Evolutionary conservation across 2,888 invertebrate genomes (phyloP).

Genomic region (Cosmia trapezina): DNA sequence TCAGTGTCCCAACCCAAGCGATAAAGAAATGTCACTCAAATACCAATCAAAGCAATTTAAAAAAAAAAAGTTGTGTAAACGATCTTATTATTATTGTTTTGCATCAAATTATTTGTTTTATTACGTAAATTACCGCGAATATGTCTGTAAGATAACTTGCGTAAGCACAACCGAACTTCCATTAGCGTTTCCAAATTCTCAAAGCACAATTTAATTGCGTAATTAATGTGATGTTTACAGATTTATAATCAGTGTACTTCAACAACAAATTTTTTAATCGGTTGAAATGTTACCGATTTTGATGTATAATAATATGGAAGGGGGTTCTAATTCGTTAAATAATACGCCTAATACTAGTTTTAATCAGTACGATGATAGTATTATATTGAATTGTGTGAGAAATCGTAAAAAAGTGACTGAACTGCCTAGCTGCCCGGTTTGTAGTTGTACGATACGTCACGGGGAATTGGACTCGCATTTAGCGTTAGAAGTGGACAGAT

Average conservation of each 20-base stretch:
- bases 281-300: slow-evolving; percentile 87
- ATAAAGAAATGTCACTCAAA: slow-evolving; percentile 59
- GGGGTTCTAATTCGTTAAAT: slow-evolving; percentile 78
- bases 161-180: slow-evolving; percentile 74
- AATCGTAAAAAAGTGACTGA: slow-evolving; percentile 92
- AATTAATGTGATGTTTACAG: slow-evolving; percentile 82
- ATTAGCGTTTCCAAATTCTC: slow-evolving; percentile 64
- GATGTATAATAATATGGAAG: slow-evolving; percentile 87
- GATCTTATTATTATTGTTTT: slow-evolving; percentile 76
- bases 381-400: slow-evolving; percentile 87
- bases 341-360: slow-evolving; percentile 75
- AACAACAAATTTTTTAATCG: slow-evolving; percentile 58
- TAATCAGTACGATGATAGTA: slow-evolving; percentile 82
- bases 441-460: slow-evolving; percentile 95
- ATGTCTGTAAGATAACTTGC: slow-evolving; percentile 81
- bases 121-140: slow-evolving; percentile 65
- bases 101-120: slow-evolving; percentile 68
- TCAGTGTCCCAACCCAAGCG: slow-evolving; percentile 34
- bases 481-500: slow-evolving; percentile 92
- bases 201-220: slow-evolving; percentile 71
- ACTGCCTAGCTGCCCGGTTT: slow-evolving; percentile 96
- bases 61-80: slow-evolving; percentile 75
- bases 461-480: slow-evolving; percentile 96
- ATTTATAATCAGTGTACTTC: slow-evolving; percentile 73
- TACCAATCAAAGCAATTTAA: slow-evolving; percentile 63